phyloP scores from a whole-genome alignment of 1,140 invertebrate genomes.

The Drosophila pseudoobscura region DNA sequence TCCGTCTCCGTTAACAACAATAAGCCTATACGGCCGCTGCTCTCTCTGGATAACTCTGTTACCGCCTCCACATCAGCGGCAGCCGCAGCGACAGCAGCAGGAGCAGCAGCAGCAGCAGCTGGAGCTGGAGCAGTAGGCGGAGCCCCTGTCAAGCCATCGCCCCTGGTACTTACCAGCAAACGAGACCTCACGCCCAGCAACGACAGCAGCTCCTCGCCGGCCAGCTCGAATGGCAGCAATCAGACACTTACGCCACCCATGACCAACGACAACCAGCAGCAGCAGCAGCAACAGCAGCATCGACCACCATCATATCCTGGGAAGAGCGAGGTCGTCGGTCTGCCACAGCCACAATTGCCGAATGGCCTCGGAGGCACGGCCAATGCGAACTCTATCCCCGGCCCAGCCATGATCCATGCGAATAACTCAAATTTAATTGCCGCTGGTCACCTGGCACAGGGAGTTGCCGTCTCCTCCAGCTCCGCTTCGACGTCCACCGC shows the following conservation, averaged over 20 bases:
- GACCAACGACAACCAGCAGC: conserved; percentile 75
- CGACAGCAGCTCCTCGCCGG: conserved; percentile 64
- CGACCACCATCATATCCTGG: conserved; percentile 14
- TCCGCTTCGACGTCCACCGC: conserved; percentile 20
- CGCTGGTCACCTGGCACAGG: conserved; percentile 58
- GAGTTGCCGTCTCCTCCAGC: conserved; percentile 8
- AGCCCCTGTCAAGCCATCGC: conserved; percentile 38
- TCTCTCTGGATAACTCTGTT: conserved; percentile 71
- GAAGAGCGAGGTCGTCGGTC: conserved; percentile 39
- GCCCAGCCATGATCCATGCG: conserved; percentile 74
- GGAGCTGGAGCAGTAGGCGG: conserved; percentile 2
- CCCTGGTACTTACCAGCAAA: conserved; percentile 50
- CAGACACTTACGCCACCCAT: conserved; percentile 80
- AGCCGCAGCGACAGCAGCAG: conserved; percentile 6
- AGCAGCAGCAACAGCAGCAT: conserved; percentile 6
- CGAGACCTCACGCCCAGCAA: conserved; percentile 66
- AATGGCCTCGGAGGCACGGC: conserved; percentile 40
- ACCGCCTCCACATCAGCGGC: conserved; percentile 23
- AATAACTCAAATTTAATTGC: conserved; percentile 80
- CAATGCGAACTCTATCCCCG: conserved; percentile 26
- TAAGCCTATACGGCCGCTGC: conserved; percentile 76
- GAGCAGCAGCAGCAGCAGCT: conserved; percentile 9
- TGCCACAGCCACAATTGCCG: conserved; percentile 67
- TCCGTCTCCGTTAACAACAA: conserved; percentile 75
- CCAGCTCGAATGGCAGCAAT: conserved; percentile 82